Conservation (phyloP, 2,888 invertebrate species). For the Ypsolopha scabrella region DNA sequence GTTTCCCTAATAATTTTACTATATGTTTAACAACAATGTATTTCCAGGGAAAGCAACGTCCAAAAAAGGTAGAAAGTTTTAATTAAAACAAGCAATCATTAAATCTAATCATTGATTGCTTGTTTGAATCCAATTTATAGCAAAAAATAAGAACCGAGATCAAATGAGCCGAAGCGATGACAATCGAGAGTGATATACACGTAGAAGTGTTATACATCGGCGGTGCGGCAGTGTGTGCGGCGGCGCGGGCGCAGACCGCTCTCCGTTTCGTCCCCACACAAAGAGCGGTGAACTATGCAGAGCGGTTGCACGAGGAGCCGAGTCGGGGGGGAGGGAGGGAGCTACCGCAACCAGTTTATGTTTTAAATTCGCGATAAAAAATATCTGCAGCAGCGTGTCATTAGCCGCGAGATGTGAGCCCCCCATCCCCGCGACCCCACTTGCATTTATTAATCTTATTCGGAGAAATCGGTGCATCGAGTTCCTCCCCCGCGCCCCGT, state of each 20-base stretch:
- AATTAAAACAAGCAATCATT: no score
- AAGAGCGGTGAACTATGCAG: slow-evolving; percentile 11
- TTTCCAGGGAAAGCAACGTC: no score
- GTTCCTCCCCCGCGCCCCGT: slow-evolving; percentile 14
- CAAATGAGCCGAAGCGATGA: no score
- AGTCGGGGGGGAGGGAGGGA: slow-evolving; percentile 12
- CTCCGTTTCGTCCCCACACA: background rate
- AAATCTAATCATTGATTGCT: no score
- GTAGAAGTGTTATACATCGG: no score
- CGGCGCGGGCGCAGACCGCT: background rate
- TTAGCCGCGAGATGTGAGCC: slow-evolving; percentile 33
- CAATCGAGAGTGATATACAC: no score
- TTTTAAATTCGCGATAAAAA: slow-evolving; percentile 65
- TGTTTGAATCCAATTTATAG: no score
- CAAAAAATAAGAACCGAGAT: no score
- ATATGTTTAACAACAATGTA: no score
- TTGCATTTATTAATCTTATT: slow-evolving; percentile 65
- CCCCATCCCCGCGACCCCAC: slow-evolving; percentile 23
- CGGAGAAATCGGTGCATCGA: slow-evolving; percentile 63
- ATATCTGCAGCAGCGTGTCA: slow-evolving; percentile 62
- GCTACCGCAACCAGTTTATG: slow-evolving; percentile 49
- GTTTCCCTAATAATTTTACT: no score
- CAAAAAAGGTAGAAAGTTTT: no score
- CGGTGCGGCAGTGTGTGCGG: background rate
- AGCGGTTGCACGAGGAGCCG: slow-evolving; percentile 6